Base-by-base conservation (phyloP, 37 sponge, comb jelly and placozoan species). In the Petrosia ficiformis region DNA sequence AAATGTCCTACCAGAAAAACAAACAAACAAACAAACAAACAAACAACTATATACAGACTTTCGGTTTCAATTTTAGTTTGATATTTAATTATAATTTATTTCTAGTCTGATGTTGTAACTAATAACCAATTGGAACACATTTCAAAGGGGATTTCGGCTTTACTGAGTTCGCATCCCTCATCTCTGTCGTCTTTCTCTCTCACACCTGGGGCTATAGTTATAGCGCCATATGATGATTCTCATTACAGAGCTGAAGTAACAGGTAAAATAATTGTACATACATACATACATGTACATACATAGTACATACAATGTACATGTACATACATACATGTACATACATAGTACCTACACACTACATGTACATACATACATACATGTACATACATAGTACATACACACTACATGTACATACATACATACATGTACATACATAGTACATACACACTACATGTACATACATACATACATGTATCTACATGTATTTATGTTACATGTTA, bases 321-420 rank as follows among this genome's bases (percentile, higher is more conserved):
- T 48, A 48, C 54, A 48, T 14, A 19, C 54, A 48, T 8, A 14
- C 14, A 48, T 8, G 54, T 8, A 19, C 54, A 48, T 19, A 48
- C 14, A 14, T 48, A 14, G 54, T 48, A 19, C 14, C 54, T 92
- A 8, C 65, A n/a, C n/a, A n/a, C n/a, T n/a, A n/a, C n/a, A n/a
- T n/a, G n/a, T n/a, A n/a, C n/a, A n/a, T n/a, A n/a, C n/a, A n/a
- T n/a, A n/a, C n/a, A n/a, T n/a, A n/a, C n/a, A n/a, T n/a, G n/a
- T n/a, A n/a, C n/a, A n/a, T n/a, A n/a, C n/a, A n/a, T n/a, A n/a
- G n/a, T n/a, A n/a, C n/a, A n/a, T n/a, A n/a, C n/a, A n/a, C n/a
- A n/a, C n/a, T n/a, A n/a, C n/a, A n/a, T n/a, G n/a, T n/a, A n/a
- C n/a, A n/a, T n/a, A n/a, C n/a, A n/a, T n/a, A n/a, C n/a, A n/a